Evolutionary conservation across 2,797 vertebrate genomes (phyloP), one percentile per base, ranked within the genome.

Genomic region (Onychomys arenicola): DNA sequence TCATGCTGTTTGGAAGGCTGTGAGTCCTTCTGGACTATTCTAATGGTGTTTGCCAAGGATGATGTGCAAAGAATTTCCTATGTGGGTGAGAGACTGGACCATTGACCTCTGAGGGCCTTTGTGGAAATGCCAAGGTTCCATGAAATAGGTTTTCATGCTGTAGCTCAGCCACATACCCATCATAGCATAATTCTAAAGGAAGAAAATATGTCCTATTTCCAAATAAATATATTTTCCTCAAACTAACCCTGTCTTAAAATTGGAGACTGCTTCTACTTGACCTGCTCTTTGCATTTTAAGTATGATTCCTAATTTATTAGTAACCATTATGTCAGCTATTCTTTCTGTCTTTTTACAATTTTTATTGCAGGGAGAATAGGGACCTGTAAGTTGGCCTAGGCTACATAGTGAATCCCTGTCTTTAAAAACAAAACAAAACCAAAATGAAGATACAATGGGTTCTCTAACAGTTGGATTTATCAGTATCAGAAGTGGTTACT

Each of bases 111-210:
- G 10, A 65, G n/a, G 63, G 25, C 40, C 81, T 94, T 95, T 89
- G 29, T 43, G 55, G 71, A 37, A 63, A 25, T 40, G 14, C 29
- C 85, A 37, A 43, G 76, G 23, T 32, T 91, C 59, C 14, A 5
- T 59, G 49, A 89, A 85, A 93, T 59, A 75, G 61, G 37, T 65
- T 96, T 52, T 93, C 83, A n/a, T 61, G 59, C 32, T 84, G 7
- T 78, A 37, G n/a, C 11, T 61, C 55, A 34, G 34, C 17, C 91
- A 5, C 3, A 40, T 63, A 46, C 16, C n/a, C 4, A 40, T 43
- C 3, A 1, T 5, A 1, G 27, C 43, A 29, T 71, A 25, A 71
- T 82, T 92, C 78, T 49, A 34, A 59, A 69, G 71, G 43, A 34
- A 83, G 82, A 90, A 76, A 57, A 75, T 78, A 40, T 82, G 32